These are phyloP conservation scores for Rhynchopsitta pachyrhyncha DNA, from an alignment of 2,113 vertebrate species.

Conservation along the genomic window DNA sequence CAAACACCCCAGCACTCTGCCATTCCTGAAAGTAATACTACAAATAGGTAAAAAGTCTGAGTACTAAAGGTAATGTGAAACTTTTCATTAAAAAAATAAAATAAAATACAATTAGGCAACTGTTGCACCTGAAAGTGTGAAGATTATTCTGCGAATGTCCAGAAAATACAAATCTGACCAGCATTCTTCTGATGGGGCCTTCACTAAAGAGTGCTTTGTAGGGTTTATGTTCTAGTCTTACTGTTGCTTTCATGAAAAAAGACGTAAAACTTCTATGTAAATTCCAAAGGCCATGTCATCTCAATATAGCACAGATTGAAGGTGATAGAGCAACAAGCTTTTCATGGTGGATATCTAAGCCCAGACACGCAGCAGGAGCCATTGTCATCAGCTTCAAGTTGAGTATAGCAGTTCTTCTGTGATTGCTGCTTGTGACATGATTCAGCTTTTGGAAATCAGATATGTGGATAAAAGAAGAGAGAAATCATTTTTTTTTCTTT, in stretches of 20 bases:
- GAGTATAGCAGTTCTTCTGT: not conserved
- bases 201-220: not conserved
- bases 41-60: not conserved
- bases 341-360: not conserved
- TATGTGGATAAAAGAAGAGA: not conserved
- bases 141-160: not conserved
- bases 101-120: no score
- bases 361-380: not conserved
- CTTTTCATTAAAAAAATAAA: not conserved
- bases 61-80: not conserved
- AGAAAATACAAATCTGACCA: not conserved
- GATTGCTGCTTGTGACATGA: not conserved
- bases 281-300: not conserved
- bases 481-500: not conserved
- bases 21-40: not conserved
- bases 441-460: not conserved
- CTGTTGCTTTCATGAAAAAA: not conserved
- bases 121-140: not conserved
- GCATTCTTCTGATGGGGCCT: not conserved
- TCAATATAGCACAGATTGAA: not conserved
- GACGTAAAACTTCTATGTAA: not conserved
- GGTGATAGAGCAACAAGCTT: not conserved
- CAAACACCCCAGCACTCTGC: not conserved
- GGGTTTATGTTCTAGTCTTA: not conserved
- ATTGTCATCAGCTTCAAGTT: not conserved